Evolutionary conservation across 1,140 invertebrate species (phyloP).

Genomic region (Sarcophaga bullata): DNA sequence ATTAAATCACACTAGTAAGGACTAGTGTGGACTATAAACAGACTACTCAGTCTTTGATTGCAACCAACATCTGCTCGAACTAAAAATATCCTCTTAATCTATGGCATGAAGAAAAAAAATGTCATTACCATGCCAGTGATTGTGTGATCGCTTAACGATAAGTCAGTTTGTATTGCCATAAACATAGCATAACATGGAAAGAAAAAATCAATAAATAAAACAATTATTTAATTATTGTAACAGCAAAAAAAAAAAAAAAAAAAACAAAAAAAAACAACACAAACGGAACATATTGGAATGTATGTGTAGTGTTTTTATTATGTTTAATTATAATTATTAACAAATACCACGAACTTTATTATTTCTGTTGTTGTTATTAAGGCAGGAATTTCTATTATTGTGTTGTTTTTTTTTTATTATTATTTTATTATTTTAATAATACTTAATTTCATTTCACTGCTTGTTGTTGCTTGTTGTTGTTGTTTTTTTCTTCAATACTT

Average conservation of each 20-base stretch:
- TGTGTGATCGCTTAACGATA: not conserved
- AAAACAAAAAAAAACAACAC: not conserved
- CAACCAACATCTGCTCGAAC: no score
- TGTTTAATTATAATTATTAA: constrained; percentile 1
- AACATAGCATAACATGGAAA: not conserved
- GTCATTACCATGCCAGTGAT: not conserved
- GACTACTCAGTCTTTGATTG: no score
- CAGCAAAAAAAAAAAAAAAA: not conserved
- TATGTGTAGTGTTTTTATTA: not conserved
- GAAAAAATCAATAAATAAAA: constrained; percentile 1
- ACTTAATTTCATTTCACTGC: no score
- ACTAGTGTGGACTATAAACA: no score
- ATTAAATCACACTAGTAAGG: no score
- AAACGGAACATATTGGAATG: not conserved
- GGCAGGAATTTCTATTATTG: no score
- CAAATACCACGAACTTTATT: not conserved
- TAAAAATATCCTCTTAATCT: not conserved
- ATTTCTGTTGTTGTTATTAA: no score
- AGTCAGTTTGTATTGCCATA: not conserved
- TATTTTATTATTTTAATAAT: not conserved
- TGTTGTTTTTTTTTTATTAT: not conserved
- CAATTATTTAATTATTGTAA: not conserved
- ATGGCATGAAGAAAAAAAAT: not conserved
- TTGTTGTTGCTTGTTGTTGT: no score
- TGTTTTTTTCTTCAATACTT: not conserved